Evolutionary conservation across 2,113 vertebrate species (phyloP), one percentile per base, ranked within the genome.

Genomic region (Macquaria australasica): DNA sequence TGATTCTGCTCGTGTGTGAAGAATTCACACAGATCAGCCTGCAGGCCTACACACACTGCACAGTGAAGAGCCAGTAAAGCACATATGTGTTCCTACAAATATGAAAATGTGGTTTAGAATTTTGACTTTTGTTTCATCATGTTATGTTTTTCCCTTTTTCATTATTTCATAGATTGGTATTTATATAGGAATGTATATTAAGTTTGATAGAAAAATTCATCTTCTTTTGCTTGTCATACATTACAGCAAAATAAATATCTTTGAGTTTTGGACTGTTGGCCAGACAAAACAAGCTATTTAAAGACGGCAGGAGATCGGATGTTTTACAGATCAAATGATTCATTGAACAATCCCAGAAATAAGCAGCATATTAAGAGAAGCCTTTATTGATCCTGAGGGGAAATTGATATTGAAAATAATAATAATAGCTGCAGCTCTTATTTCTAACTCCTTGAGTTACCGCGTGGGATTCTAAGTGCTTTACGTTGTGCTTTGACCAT

Each of bases 401-500:
- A 20, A 51, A 51, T 2, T 0, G 5, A 18, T 50, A 50, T 6
- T 50, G 48, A 12, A 59, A 31, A 31, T 28, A 28, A 28, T 28
- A 5, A 12, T 59, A 3, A 34, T 15, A 7, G 12, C 59, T 9
- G 16, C 31, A 11, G 62, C 31, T 5, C 16, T 63, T 21, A 11
- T 31, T 18, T 18, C 15, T 18, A 15, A 15, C 59, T 34, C 15
- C 25, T 2, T 59, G 58, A 59, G 6, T 12, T 11, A 6, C 23
- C 28, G 10, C 7, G 16, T 11, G 62, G 14, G 28, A 20, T 21
- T 62, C 5, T 56, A n/a, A 83, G 7, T 0, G 6, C 15, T 21
- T 53, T 8, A 8, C 25, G 2, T 18, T 86, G 34, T 81, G 51
- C n/a, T 74, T 28, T 31, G 63, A 1, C 85, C 8, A 0, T 90